Evolutionary conservation across 2,113 vertebrate genomes (phyloP).

Genomic region (Lepus americanus): DNA sequence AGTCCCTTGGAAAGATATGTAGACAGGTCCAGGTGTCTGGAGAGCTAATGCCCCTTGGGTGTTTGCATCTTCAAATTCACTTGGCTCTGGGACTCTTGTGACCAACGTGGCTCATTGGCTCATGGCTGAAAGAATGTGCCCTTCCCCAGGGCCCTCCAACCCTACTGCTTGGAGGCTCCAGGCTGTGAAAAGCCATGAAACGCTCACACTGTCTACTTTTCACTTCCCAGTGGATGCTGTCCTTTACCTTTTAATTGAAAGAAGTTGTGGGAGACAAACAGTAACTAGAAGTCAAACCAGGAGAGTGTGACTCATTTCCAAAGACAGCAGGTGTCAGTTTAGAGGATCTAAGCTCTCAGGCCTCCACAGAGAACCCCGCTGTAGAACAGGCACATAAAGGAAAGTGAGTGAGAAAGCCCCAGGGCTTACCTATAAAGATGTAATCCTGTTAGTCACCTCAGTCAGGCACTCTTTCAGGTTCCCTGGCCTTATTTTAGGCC

Average conservation of each 20-base stretch:
- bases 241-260: background rate
- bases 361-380: background rate
- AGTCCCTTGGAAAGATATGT: background rate
- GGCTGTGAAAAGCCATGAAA: background rate
- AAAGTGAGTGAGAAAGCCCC: background rate
- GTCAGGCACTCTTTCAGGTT: background rate
- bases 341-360: background rate
- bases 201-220: accelerated
- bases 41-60: background rate
- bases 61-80: background rate
- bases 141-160: background rate
- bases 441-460: background rate
- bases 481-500: too few species aligned
- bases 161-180: too few species aligned
- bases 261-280: background rate
- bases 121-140: background rate
- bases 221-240: too few species aligned
- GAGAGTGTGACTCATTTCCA: background rate
- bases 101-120: background rate
- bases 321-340: background rate
- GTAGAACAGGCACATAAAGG: too few species aligned
- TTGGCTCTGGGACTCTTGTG: background rate
- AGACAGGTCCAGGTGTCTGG: accelerated
- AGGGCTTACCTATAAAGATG: background rate
- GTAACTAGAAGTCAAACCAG: background rate